phyloP scores from a whole-genome alignment of 2,113 vertebrate genomes.

The Ciconia maguari region DNA sequence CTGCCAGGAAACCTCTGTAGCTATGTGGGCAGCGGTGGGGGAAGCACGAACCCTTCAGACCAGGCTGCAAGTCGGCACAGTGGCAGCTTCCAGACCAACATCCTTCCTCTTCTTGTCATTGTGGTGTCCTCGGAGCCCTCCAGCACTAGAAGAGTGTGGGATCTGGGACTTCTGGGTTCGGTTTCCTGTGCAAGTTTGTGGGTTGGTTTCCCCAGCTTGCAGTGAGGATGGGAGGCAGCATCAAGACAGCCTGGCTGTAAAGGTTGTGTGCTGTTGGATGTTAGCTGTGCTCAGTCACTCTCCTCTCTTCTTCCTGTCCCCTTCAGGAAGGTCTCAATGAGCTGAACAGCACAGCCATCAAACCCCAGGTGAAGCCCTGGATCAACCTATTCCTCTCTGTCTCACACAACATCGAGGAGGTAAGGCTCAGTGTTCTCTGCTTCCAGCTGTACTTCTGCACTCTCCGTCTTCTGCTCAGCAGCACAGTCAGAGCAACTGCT shows the following conservation, averaged over 20 bases:
- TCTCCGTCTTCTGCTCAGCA: neutral
- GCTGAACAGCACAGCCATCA: constrained; percentile 91
- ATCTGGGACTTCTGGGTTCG: neutral
- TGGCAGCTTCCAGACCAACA: neutral
- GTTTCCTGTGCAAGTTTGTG: neutral
- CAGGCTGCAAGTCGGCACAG: neutral
- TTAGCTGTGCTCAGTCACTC: neutral
- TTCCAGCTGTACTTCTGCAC: neutral
- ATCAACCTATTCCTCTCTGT: constrained; percentile 94
- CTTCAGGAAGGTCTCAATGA: constrained; percentile 90
- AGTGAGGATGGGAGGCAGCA: neutral
- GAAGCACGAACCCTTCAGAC: neutral
- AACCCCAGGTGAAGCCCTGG: constrained; percentile 97
- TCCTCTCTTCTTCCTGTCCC: neutral
- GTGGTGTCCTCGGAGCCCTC: neutral
- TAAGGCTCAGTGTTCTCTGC: constrained; percentile 42
- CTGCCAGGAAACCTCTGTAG: neutral
- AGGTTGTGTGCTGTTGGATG: rapidly evolving
- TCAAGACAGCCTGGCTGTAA: neutral
- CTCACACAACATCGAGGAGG: constrained; percentile 98
- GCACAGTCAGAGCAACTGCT: neutral
- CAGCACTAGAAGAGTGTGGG: neutral
- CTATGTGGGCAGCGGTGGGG: neutral
- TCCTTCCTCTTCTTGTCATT: neutral
- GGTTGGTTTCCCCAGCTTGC: neutral